Evolutionary conservation across 1,140 invertebrate species (phyloP).

Genomic region (Cataglyphis hispanica): DNA sequence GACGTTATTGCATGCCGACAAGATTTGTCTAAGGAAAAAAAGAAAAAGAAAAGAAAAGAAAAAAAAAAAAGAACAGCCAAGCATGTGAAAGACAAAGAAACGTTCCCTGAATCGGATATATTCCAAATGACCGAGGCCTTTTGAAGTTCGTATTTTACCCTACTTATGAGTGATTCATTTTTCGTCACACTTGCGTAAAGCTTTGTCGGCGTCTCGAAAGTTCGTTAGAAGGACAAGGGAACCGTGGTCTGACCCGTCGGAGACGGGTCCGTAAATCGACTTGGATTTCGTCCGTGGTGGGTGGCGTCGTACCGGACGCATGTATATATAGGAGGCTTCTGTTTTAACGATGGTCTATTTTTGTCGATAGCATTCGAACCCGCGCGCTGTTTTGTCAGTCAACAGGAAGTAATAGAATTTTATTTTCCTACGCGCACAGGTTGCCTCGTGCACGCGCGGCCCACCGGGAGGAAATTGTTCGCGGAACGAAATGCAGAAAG

Average conservation of each 20-base stretch:
- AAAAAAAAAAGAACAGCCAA: not conserved
- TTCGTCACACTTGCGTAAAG: constrained; percentile 35
- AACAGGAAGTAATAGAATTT: constrained; percentile 76
- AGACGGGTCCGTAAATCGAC: constrained; percentile 44
- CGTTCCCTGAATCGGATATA: not conserved
- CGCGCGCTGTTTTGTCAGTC: constrained; percentile 68
- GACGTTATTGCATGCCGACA: not conserved
- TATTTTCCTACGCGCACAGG: constrained; percentile 67
- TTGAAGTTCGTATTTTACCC: not conserved
- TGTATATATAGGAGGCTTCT: constrained; percentile 49
- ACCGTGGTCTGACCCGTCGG: not conserved
- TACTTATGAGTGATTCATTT: not conserved
- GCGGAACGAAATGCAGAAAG: not conserved
- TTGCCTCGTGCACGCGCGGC: not conserved
- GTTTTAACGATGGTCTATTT: constrained; percentile 75
- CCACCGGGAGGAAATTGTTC: not conserved
- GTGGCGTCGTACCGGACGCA: constrained; percentile 47
- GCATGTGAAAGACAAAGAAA: not conserved
- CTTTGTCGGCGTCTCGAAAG: constrained; percentile 1
- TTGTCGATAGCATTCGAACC: constrained; percentile 68
- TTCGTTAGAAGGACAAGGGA: not conserved
- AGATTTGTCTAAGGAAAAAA: not conserved
- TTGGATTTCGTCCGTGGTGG: constrained; percentile 58
- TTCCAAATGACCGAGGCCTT: not conserved
- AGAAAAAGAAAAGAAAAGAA: no score